Base-by-base conservation (phyloP, 2,113 vertebrate genomes). In the Pedetes capensis region DNA sequence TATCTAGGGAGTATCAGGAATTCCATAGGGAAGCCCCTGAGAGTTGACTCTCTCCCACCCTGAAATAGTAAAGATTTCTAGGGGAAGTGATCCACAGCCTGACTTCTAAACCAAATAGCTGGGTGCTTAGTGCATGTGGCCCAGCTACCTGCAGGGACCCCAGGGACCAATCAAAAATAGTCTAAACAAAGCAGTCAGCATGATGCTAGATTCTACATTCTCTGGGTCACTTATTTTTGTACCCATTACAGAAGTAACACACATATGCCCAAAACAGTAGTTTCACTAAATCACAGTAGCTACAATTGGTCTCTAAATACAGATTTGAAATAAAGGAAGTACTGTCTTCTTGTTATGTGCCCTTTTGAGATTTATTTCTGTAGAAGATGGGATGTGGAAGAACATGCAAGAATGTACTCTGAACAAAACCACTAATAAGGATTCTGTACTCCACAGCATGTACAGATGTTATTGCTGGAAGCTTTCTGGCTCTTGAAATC, bases 201-300 rank as follows among this genome's bases (percentile, higher is more conserved):
- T 2, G 53, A 83, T 78, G 68, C 80, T 82, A 42, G 64, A n/a
- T 23, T 66, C 76, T 68, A 22, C 37, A 49, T 53, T 23, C 27
- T 81, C 37, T 53, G 49, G 53, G 18, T 69, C 55, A 93, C 10
- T 69, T 83, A 55, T 86, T 91, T 95, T 95, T 79, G 93, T 1
- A 90, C 16, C 53, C 71, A 66, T 84, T 84, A 66, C 17, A 87
- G 80, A 92, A 95, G 88, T 83, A 71, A 95, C 29, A 87, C n/a
- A 84, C 14, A 17, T n/a, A 12, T 17, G 51, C 37, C 71, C 32
- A 34, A 93, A 89, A 90, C 39, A 90, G 32, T 29, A 83, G 12
- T 59, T 81, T 75, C 6, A 8, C 59, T 64, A 57, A 87, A 72
- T 16, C 39, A 55, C 2, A 68, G 8, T 59, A 42, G 44, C 68